A percentile compares a stretch with the other conserved stretches of the same genome.
Conservation (phyloP, 2,797 vertebrate genomes). For the Moxostoma hubbsi region DNA sequence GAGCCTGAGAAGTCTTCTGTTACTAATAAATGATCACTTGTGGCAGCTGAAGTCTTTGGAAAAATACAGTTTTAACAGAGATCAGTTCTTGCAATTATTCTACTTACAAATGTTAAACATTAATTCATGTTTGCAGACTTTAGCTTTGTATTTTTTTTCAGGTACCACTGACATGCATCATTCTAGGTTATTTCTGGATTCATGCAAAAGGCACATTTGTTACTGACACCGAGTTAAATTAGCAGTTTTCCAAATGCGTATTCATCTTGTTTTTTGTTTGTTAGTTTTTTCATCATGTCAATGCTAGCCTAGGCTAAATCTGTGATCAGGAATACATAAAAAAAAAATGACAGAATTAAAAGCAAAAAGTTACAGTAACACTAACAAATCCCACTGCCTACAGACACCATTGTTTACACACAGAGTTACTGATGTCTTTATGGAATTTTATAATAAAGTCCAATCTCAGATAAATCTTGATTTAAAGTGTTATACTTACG, state of each 20-base stretch:
- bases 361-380: background rate
- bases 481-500: slow-evolving; percentile 78
- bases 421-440: background rate
- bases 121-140: background rate
- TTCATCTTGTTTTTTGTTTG: background rate
- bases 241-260: background rate
- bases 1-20: slow-evolving; percentile 40
- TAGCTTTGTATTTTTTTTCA: slow-evolving; percentile 32
- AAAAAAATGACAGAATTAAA: background rate
- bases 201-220: slow-evolving; percentile 34
- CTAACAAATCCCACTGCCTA: background rate
- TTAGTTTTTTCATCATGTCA: background rate
- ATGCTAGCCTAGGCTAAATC: background rate
- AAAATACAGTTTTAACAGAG: background rate
- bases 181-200: slow-evolving; percentile 10
- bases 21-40: slow-evolving; percentile 38
- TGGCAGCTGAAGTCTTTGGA: slow-evolving; percentile 32
- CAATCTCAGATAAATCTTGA: background rate
- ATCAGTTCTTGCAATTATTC: too few species aligned
- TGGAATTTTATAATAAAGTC: background rate
- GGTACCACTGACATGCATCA: slow-evolving; percentile 47
- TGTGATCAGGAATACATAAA: background rate
- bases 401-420: background rate
- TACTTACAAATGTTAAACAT: too few species aligned
- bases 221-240: background rate